Conservation (phyloP, 2,888 invertebrate genomes). For the Trissonchulus latispiculum region DNA sequence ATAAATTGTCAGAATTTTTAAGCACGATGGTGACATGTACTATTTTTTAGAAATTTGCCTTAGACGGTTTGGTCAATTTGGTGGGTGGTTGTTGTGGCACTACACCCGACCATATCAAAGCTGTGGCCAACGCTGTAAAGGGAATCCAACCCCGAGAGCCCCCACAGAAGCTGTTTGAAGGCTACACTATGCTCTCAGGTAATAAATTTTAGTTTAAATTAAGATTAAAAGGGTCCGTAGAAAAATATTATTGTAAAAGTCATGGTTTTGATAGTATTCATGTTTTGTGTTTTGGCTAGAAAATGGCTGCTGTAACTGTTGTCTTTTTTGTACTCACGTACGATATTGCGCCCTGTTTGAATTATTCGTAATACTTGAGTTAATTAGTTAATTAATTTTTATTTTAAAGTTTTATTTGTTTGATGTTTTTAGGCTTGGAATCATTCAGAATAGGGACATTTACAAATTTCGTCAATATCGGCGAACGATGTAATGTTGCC, state of each 20-base stretch:
- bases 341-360: no score
- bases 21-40: no score
- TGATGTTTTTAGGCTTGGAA: conserved; percentile 47
- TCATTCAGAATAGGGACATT: conserved; percentile 48
- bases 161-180: conserved; percentile 42
- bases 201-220: conserved; percentile 3
- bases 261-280: no score
- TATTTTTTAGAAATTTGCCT: conserved; percentile 48
- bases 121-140: conserved; percentile 48
- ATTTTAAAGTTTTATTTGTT: no score
- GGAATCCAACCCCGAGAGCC: conserved; percentile 44
- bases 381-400: no score
- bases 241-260: conserved; percentile 16
- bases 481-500: conserved; percentile 55
- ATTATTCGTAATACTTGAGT: no score
- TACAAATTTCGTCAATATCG: conserved; percentile 55
- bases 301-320: no score
- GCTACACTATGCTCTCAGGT: conserved; percentile 48
- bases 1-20: no score
- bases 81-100: conserved; percentile 56
- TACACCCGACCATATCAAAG: conserved; percentile 53
- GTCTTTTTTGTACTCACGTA: no score
- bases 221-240: neutral
- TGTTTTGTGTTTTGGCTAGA: no score
- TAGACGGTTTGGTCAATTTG: conserved; percentile 53